Evolutionary conservation across 2,888 invertebrate species (phyloP), one percentile per base, ranked within the genome.

Genomic region (Rhagonycha lutea): DNA sequence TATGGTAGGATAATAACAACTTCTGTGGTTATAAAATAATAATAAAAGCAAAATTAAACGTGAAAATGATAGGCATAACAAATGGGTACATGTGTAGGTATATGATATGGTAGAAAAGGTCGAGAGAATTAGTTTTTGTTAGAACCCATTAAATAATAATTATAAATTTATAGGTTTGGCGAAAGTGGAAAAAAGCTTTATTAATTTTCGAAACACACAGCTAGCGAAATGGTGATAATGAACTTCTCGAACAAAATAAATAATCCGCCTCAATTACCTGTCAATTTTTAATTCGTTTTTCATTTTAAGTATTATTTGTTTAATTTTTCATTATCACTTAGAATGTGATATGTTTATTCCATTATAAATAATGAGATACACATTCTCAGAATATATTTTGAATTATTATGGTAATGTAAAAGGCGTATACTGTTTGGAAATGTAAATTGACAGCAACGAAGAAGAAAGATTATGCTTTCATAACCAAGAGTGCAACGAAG

Each of bases 351-450:
- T 70, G 75, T 67, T 70, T 23, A 73, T 78, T 68, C 62, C 62
- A n/a, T 73, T 75, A 61, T 73, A 73, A 78, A 75, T 75, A 71
- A 78, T 65, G 73, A 71, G 73, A 18, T 28, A 81, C 83, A 84
- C 85, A 85, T 85, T 85, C 86, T 84, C 81, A 84, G 84, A 82
- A 83, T 80, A 82, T 86, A 65, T 86, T 86, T 86, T 87, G 86
- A 87, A 87, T 87, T 87, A 87, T 87, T 87, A 87, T 87, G 87
- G 86, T 87, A 87, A 87, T 87, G 85, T 85, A 82, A 85, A 85
- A 87, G 87, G 87, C 87, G 87, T 87, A 87, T 83, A 86, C 86
- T 87, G 87, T 87, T 87, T 87, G 87, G 82, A 87, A 87, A 87
- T 87, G 86, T 87, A 87, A 87, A 87, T 87, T 87, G 87, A 87